Conservation (phyloP, 2,888 invertebrate genomes). For the Platycheirus albimanus region DNA sequence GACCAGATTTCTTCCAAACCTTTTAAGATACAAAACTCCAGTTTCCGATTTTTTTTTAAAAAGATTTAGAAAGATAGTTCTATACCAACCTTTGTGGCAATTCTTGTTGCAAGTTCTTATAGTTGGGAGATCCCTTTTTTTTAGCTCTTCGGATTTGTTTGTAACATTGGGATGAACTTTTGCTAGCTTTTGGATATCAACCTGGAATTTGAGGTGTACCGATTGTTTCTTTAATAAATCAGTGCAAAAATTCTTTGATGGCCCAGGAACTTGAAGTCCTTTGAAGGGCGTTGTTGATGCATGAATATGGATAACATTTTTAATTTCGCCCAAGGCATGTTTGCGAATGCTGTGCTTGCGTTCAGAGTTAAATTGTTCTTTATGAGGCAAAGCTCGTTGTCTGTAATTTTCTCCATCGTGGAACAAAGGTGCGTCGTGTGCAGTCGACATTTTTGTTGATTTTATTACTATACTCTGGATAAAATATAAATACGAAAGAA, state of each 20-base stretch:
- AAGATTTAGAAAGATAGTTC: not conserved
- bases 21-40: not conserved
- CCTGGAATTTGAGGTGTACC: constrained; percentile 18
- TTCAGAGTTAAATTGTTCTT: constrained; percentile 58
- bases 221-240: constrained; percentile 40
- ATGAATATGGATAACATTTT: constrained; percentile 76
- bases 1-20: constrained; percentile 67
- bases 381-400: constrained; percentile 30
- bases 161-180: constrained; percentile 4
- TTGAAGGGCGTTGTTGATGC: constrained; percentile 70
- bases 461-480: too few relatives aligned
- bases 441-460: constrained; percentile 31
- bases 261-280: constrained; percentile 29
- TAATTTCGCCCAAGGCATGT: constrained; percentile 75
- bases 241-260: constrained; percentile 32
- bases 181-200: constrained; percentile 16
- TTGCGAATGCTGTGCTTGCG: constrained; percentile 68
- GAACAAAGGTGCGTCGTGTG: constrained; percentile 24
- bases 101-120: constrained; percentile 39
- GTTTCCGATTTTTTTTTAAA: too few relatives aligned
- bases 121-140: constrained; percentile 8
- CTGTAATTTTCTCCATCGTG: constrained; percentile 40
- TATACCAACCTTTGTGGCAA: constrained; percentile 48
- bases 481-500: too few relatives aligned
- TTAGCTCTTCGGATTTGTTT: constrained; percentile 8